Base-by-base conservation (phyloP, 2,888 invertebrate genomes). In the Epsilonema sp. region DNA sequence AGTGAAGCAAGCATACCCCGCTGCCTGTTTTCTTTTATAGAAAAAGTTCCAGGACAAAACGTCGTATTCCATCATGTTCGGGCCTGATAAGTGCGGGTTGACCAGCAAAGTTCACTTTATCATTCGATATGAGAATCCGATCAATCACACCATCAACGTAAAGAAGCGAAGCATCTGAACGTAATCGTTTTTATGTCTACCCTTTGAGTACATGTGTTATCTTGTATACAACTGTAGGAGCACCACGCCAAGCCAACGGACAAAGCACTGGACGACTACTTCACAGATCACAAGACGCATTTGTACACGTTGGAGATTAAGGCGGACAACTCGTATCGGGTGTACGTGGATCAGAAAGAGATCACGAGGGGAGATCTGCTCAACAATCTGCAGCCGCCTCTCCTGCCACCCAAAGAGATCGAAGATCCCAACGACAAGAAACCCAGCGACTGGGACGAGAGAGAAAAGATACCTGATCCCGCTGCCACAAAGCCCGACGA, bases 11-110 rank as follows among this genome's bases (percentile, higher is more conserved):
- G n/a, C n/a, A n/a, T n/a, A n/a, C n/a, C n/a, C n/a, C n/a, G n/a
- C n/a, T n/a, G n/a, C n/a, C n/a, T n/a, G n/a, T n/a, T n/a, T n/a
- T n/a, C n/a, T 16, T 31, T 59, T 60, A 46, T 62, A 72, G 65
- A 78, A 76, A 54, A 74, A 77, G 61, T 89, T 94, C 70, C 76
- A 82, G 66, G 94, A 97, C 70, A 89, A 87, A 70, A 89, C 92
- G 1, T 81, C 89, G 0, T 99, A 94, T 71, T 84, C 89, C 2
- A 86, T 99, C 61, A 97, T 99, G 97, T 99, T 97, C 71, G 97
- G 97, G 0, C 94, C 94, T 8, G 97, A 97, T 73, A 97, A 92
- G 70, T 97, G 97, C 70, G 94, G 94, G 53, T 82, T 82, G 63
- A 86, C 87, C 67, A 79, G 83, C 63, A 92, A 92, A 72, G 77